Percentiles rank a stretch among this genome's conserved stretches.
phyloP scores from a whole-genome alignment of 2,113 vertebrate species.

The Typhlomys cinereus region DNA sequence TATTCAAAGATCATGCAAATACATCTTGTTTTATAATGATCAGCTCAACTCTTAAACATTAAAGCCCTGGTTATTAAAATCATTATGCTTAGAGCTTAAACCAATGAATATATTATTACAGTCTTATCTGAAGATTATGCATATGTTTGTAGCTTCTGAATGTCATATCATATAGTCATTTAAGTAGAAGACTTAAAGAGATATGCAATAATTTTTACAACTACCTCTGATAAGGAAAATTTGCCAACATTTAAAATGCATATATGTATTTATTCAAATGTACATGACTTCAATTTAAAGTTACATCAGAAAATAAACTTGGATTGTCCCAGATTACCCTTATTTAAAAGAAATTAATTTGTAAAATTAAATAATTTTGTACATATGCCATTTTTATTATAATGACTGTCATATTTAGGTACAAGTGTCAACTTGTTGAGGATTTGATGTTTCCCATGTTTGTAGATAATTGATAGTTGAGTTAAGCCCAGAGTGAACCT shows the following conservation, averaged over 20 bases:
- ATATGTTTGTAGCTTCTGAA: not conserved
- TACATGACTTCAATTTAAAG: not conserved
- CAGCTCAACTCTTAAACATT: not conserved
- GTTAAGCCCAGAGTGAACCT: no score
- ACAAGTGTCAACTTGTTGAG: no score
- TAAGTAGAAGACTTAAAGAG: not conserved
- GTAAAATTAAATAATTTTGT: not conserved
- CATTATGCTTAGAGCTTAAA: not conserved
- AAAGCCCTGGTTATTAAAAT: not conserved
- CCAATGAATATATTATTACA: not conserved
- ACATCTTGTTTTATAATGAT: not conserved
- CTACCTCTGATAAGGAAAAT: not conserved
- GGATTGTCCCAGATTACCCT: not conserved
- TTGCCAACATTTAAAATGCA: not conserved
- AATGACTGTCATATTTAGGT: no score
- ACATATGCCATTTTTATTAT: no score
- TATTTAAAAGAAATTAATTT: not conserved
- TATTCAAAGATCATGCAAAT: not conserved
- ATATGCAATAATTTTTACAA: not conserved
- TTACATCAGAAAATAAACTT: not conserved
- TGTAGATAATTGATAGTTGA: no score
- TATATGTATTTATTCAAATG: not conserved
- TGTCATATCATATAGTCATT: not conserved
- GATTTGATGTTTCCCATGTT: no score
- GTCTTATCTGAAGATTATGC: not conserved